phyloP scores from a whole-genome alignment of 2,888 invertebrate species.

The Ichneumoninae sp. region DNA sequence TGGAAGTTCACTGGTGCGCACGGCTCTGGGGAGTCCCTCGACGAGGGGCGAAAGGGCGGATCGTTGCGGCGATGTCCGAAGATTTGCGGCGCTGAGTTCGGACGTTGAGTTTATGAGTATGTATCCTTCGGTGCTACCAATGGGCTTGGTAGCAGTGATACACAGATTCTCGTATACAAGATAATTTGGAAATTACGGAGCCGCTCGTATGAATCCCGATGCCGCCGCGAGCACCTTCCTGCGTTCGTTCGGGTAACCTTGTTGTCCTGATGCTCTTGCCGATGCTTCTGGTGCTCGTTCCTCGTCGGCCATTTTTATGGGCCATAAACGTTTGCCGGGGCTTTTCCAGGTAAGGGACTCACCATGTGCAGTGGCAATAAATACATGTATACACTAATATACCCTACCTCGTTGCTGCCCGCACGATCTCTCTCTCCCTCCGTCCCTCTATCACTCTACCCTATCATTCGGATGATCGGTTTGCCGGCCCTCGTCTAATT shows the following conservation, averaged over 20 bases:
- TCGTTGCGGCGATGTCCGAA: slow-evolving; percentile 56
- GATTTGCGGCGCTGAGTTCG: slow-evolving; percentile 44
- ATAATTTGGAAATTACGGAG: slow-evolving; percentile 71
- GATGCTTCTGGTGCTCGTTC: slow-evolving; percentile 61
- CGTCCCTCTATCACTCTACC: slow-evolving; percentile 57
- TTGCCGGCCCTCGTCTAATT: slow-evolving; percentile 67
- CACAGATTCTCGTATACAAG: slow-evolving; percentile 40
- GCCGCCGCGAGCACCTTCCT: slow-evolving; percentile 65
- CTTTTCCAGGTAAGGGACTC: slow-evolving; percentile 69
- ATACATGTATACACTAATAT: slow-evolving; percentile 60
- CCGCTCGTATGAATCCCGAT: slow-evolving; percentile 63
- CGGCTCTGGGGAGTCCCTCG: slow-evolving; percentile 12
- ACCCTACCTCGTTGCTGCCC: slow-evolving; percentile 64
- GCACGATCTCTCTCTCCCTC: slow-evolving; percentile 48
- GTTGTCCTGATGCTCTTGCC: slow-evolving; percentile 61
- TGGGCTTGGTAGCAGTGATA: slow-evolving; percentile 37
- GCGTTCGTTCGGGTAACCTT: slow-evolving; percentile 66
- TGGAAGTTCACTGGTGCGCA: background rate
- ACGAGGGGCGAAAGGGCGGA: background rate
- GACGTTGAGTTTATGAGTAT: slow-evolving; percentile 48
- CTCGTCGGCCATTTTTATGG: slow-evolving; percentile 72
- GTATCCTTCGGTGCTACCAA: slow-evolving; percentile 45
- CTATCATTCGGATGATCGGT: slow-evolving; percentile 71
- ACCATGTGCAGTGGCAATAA: slow-evolving; percentile 65
- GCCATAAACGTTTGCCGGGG: slow-evolving; percentile 70